Evolutionary conservation across 2,797 vertebrate species (phyloP).

Genomic region (Mormyrops attenuatus): DNA sequence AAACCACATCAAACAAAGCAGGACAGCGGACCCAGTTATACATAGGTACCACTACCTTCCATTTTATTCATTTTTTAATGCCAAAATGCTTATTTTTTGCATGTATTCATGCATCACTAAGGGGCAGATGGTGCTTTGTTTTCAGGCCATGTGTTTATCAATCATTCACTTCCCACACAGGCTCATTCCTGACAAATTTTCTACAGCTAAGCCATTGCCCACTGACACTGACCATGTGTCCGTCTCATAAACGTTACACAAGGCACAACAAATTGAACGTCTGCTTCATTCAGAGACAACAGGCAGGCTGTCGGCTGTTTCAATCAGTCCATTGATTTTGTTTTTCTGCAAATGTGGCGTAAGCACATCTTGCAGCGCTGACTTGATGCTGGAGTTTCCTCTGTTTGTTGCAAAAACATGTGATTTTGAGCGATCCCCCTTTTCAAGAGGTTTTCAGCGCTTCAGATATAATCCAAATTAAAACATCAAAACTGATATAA

Average conservation of each 20-base stretch:
- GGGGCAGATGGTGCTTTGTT: neutral
- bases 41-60: neutral
- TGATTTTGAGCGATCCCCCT: neutral
- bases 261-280: neutral
- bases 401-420: neutral
- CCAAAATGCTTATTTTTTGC: neutral
- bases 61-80: neutral
- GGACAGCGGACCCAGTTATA: neutral
- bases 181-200: neutral
- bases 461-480: neutral
- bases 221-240: neutral
- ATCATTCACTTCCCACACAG: neutral
- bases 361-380: neutral
- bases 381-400: neutral
- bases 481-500: neutral
- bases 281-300: neutral
- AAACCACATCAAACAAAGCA: neutral
- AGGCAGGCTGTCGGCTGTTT: neutral
- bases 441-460: neutral
- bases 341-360: neutral
- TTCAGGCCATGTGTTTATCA: neutral
- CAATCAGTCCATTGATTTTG: neutral
- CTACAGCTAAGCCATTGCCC: neutral
- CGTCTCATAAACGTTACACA: neutral
- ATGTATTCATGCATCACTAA: neutral